Base-by-base conservation (phyloP, 2,797 vertebrate genomes). In the Acipenser transmontanus region DNA sequence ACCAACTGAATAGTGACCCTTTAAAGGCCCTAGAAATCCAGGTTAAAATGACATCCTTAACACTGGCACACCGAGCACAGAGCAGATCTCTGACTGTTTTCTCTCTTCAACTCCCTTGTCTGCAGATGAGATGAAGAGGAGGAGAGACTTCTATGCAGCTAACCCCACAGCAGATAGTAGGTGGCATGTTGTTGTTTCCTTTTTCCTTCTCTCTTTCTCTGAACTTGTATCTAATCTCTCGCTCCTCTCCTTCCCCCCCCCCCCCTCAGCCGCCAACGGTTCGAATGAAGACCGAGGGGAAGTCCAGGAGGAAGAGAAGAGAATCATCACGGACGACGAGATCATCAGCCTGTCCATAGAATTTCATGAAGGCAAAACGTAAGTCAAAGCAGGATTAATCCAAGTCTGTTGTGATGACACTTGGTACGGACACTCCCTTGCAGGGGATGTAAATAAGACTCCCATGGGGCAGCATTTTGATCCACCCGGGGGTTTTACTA, bases 321-420 rank as follows among this genome's bases (percentile, higher is more conserved):
- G 75, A 9, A 66, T 77, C 8, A 80, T 83, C 69, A 73, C 85
- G 0, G 89, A 91, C 0, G 89, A 91, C 0, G 90, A 91, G 75
- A 91, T 88, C 2, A 88, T 92, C 79, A 92, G 90, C 63, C 84
- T 92, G 34, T 91, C 88, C 71, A 91, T 92, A 1, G 88, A 92
- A 78, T 92, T 91, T 68, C 88, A 89, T 0, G 84, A 89, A 63
- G 83, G 83, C 1, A 73, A 78, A 47, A 87, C 86, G 87, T 85
- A 81, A 80, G 76, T 65, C 5, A 34, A 34, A 34, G 34, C 34
- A 34, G 34, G 34, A 34, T 34, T 34, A 34, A 34, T 34, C 4
- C 34, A 3, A 34, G 34, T 34, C 17, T 17, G 34, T 34, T 3
- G 34, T 34, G 34, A 34, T 34, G 34, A 34, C 34, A 34, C 34